Conservation (phyloP, 1,140 invertebrate genomes). For the Pemphigus obesinymphae region DNA sequence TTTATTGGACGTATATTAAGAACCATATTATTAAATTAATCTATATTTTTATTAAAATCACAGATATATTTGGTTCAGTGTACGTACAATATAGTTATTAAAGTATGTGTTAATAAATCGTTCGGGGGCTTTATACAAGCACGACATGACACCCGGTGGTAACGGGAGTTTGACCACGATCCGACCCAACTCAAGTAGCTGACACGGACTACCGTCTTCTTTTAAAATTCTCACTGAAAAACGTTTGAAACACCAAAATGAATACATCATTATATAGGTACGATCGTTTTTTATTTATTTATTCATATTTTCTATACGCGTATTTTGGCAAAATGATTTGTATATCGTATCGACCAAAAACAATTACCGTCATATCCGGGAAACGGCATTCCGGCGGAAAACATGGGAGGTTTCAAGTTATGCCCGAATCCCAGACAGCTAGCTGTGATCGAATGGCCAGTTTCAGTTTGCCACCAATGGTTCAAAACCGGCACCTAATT, state of each 20-base stretch:
- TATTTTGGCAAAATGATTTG: neutral
- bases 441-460: slow-evolving; percentile 82
- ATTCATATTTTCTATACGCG: too few relatives aligned
- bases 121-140: slow-evolving; percentile 76
- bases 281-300: neutral
- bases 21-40: neutral
- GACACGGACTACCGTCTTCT: slow-evolving; percentile 64
- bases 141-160: slow-evolving; percentile 79
- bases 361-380: slow-evolving; percentile 77
- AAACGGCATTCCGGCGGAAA: slow-evolving; percentile 68
- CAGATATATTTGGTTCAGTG: too few relatives aligned
- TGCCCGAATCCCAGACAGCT: slow-evolving; percentile 73
- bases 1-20: too few relatives aligned
- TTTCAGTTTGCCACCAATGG: slow-evolving; percentile 97
- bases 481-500: slow-evolving; percentile 73
- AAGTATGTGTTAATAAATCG: slow-evolving; percentile 78
- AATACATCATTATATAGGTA: neutral
- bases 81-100: slow-evolving; percentile 55
- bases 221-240: slow-evolving; percentile 66
- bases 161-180: slow-evolving; percentile 80
- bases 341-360: neutral
- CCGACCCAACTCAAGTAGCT: slow-evolving; percentile 68
- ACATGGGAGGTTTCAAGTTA: slow-evolving; percentile 60
- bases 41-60: too few relatives aligned
- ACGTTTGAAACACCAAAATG: slow-evolving; percentile 20